phyloP scores from a whole-genome alignment of 2,888 invertebrate genomes.

The Cistogaster globosa region DNA sequence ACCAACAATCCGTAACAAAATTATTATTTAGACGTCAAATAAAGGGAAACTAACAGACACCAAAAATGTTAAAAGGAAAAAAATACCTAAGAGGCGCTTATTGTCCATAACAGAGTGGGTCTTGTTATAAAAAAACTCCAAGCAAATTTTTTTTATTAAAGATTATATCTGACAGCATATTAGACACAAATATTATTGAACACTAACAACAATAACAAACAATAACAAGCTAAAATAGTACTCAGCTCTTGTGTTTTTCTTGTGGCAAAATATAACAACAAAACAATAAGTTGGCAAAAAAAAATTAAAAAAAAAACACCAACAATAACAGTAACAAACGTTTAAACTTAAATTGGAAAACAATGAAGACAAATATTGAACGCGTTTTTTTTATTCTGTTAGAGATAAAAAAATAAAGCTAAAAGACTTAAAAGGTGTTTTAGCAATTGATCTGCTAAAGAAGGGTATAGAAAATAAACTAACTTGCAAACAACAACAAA shows the following conservation, averaged over 20 bases:
- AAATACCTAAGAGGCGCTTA: conserved; percentile 33
- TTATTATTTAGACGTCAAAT: conserved; percentile 44
- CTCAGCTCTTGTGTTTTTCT: conserved; percentile 19
- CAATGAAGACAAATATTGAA: conserved; percentile 63
- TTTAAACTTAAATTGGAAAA: conserved; percentile 42
- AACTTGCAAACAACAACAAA: conserved; percentile 11
- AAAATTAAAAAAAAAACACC: too few relatives aligned
- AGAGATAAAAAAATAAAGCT: not conserved
- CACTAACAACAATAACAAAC: conserved; percentile 15
- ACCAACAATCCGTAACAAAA: conserved; percentile 26
- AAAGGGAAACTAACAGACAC: not conserved
- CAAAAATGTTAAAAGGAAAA: not conserved
- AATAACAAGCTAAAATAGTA: conserved; percentile 8
- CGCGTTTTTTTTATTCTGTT: conserved; percentile 43
- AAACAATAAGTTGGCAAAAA: not conserved
- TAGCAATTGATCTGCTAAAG: conserved; percentile 58
- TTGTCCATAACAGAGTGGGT: not conserved
- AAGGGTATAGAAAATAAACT: conserved; percentile 9
- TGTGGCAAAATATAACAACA: not conserved
- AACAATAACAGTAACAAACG: not conserved
- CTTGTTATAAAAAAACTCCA: not conserved
- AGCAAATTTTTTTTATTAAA: conserved; percentile 29
- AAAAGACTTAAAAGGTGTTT: conserved; percentile 54
- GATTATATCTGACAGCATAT: conserved; percentile 67
- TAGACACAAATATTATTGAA: conserved; percentile 66